Base-by-base conservation (phyloP, 2,113 vertebrate genomes). In the Nibea coibor region DNA sequence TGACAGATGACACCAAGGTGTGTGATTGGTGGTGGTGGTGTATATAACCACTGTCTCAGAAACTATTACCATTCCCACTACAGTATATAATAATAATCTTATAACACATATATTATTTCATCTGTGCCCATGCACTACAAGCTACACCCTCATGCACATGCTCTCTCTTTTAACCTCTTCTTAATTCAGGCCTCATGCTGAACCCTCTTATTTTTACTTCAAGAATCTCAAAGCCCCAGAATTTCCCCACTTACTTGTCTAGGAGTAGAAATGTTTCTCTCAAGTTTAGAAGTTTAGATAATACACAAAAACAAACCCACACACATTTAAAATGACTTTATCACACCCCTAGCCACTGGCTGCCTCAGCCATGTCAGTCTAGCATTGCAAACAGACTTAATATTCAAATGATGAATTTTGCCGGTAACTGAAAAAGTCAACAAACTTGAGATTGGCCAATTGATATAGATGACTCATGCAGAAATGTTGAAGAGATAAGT, bases 331-430 rank as follows among this genome's bases (percentile, higher is more conserved):
- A 61, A 72, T 64, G 50, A 70, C 51, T 69, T 74, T 19, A 16
- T 67, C 28, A 69, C 56, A 70, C 11, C 15, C 20, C 4, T 47
- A 39, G 51, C 65, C 54, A 24, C 47, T 10, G 43, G 22, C 48
- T 42, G 61, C 54, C 4, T 22, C 6, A 22, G 53, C 48, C 64
- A 35, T 51, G 72, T 47, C 81, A 35, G 17, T 85, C 10, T 81
- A 84, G 43, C 54, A 63, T 61, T 28, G 64, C 78, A 80, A 81
- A 87, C 87, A 26, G 88, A 82, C 69, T 86, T 73, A 56, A 65
- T 72, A 72, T 65, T 85, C 42, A 79, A 51, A 83, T 42, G 57
- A 81, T 74, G 66, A 82, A 76, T 78, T 82, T 72, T 43, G 14
- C 72, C 80, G 48, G 15, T n/a, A 28, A 54, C 16, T 24, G 62